These are phyloP conservation scores for Aplochiton taeniatus DNA, from an alignment of 2,797 vertebrate genomes.

Conservation along the genomic window DNA sequence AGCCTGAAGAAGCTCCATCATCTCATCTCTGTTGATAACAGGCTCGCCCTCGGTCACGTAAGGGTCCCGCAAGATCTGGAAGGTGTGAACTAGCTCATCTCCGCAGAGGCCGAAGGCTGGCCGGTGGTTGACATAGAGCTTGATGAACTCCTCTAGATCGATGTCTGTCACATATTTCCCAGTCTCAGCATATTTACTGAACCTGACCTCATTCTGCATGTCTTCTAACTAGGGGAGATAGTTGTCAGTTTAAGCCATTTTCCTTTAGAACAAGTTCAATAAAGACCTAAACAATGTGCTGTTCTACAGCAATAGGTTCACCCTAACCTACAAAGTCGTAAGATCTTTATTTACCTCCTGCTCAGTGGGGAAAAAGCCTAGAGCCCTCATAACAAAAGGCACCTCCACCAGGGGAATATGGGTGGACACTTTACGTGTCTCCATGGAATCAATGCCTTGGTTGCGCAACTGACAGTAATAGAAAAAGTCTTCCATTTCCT, in stretches of 20 bases:
- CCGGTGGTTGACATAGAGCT: constrained; percentile 90
- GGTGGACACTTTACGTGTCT: constrained; percentile 77
- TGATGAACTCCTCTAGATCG: constrained; percentile 86
- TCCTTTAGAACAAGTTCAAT: no score
- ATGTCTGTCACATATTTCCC: constrained; percentile 82
- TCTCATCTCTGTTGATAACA: constrained; percentile 73
- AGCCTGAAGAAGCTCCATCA: constrained; percentile 81
- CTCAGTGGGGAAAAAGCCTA: constrained; percentile 90
- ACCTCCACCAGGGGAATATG: constrained; percentile 83
- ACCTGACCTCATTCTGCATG: constrained; percentile 91
- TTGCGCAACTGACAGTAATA: constrained; percentile 86
- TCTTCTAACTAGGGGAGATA: constrained; percentile 80
- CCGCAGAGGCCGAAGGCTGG: constrained; percentile 79
- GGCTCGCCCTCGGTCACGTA: constrained; percentile 59
- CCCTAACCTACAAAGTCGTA: background rate
- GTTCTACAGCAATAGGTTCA: background rate
- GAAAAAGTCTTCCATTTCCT: constrained; percentile 95
- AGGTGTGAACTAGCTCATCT: constrained; percentile 69
- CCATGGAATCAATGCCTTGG: constrained; percentile 80
- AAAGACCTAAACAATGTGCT: no score
- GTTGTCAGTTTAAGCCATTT: no score
- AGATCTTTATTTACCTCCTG: constrained; percentile 77
- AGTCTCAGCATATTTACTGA: constrained; percentile 84
- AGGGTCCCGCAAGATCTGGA: constrained; percentile 75
- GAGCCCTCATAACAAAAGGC: constrained; percentile 87